A percentile compares a stretch with the other conserved stretches of the same genome.
phyloP scores from a whole-genome alignment of 2,888 invertebrate genomes.

The Caenorhabditis zanzibari region DNA sequence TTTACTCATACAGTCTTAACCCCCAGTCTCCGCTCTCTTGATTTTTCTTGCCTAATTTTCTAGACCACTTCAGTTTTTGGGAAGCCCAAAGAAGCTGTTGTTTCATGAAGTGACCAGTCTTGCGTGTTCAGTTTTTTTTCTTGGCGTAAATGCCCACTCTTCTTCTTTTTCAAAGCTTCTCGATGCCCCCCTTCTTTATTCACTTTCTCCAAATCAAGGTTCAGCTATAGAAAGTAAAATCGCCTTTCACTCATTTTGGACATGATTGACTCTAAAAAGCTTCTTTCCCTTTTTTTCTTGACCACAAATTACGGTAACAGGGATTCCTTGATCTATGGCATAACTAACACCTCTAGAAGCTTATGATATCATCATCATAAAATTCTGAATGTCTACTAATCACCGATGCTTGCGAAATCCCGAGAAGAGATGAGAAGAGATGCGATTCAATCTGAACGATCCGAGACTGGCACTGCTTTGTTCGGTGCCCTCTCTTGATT shows the following conservation, averaged over 20 bases:
- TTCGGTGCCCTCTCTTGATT: conserved; percentile 32
- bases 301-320: conserved; percentile 13
- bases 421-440: not conserved
- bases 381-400: conserved; percentile 40
- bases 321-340: not conserved
- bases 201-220: conserved; percentile 64
- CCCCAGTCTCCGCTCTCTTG: conserved; percentile 13
- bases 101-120: conserved; percentile 60
- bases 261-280: conserved; percentile 50
- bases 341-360: conserved; percentile 23
- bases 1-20: conserved; percentile 33
- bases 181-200: conserved; percentile 35
- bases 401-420: conserved; percentile 50
- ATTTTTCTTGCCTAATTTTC: conserved; percentile 31
- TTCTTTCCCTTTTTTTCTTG: conserved; percentile 7
- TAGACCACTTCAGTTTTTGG: conserved; percentile 52
- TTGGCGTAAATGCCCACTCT: conserved; percentile 57
- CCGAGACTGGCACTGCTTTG: conserved; percentile 57
- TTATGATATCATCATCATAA: conserved; percentile 54
- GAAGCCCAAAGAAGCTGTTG: conserved; percentile 32
- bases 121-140: conserved; percentile 60
- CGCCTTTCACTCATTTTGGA: conserved; percentile 61
- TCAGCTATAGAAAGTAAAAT: conserved; percentile 60
- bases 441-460: conserved; percentile 22
- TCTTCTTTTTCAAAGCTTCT: conserved; percentile 31